Conservation (phyloP, 1,140 invertebrate genomes). For the Pseudomyrmex sp. region DNA sequence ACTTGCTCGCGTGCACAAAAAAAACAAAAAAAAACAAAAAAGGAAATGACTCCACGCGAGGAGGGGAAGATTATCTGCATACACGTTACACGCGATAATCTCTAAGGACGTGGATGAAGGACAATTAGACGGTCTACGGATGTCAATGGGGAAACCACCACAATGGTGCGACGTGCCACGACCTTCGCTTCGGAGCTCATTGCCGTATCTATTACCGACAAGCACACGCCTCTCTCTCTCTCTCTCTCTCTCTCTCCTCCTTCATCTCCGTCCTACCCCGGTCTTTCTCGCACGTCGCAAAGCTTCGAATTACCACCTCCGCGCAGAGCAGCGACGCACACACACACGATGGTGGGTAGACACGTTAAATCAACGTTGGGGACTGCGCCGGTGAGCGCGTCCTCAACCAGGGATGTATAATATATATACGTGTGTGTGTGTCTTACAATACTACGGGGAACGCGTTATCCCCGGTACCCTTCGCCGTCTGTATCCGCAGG, state of each 20-base stretch:
- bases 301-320: conserved; percentile 28
- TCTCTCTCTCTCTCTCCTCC: conserved; percentile 13
- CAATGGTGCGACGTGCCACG: conserved; percentile 65
- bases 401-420: too few species aligned
- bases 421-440: conserved; percentile 32
- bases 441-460: conserved; percentile 34
- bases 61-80: neutral
- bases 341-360: conserved; percentile 35
- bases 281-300: neutral
- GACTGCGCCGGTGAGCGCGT: conserved; percentile 17
- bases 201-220: conserved; percentile 70
- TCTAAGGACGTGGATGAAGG: conserved; percentile 55
- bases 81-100: conserved; percentile 26
- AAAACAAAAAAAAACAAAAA: too few species aligned
- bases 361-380: conserved; percentile 71
- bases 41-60: neutral
- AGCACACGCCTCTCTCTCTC: conserved; percentile 21
- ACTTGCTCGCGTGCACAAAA: neutral
- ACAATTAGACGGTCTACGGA: conserved; percentile 71
- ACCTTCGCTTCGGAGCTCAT: conserved; percentile 67
- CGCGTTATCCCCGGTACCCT: conserved; percentile 38
- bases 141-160: conserved; percentile 64
- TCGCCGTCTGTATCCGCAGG: conserved; percentile 26
- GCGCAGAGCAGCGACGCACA: conserved; percentile 13
- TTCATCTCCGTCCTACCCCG: neutral